Conservation (phyloP, 2,113 vertebrate species). For the Lagenorhynchus albirostris region DNA sequence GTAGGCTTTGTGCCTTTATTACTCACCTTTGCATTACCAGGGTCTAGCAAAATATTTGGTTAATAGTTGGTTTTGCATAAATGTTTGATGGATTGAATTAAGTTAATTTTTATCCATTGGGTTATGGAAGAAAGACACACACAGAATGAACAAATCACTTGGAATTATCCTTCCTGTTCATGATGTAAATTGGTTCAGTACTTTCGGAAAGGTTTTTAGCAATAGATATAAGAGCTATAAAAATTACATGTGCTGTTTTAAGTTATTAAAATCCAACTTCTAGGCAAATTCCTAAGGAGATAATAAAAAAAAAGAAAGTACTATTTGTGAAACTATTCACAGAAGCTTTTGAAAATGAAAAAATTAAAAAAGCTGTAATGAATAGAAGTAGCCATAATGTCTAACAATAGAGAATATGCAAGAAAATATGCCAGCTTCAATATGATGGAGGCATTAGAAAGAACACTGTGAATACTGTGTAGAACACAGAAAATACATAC, state of each 20-base stretch:
- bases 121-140: not conserved
- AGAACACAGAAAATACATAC: not conserved
- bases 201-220: not conserved
- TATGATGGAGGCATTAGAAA: not conserved
- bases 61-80: not conserved
- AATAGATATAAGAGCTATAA: not conserved
- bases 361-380: not conserved
- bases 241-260: not conserved
- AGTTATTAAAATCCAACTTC: conserved; percentile 16
- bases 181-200: not conserved
- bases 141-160: not conserved
- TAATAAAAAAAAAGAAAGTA: not conserved
- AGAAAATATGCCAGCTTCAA: not conserved
- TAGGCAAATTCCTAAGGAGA: not conserved
- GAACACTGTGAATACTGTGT: not conserved
- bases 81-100: not conserved
- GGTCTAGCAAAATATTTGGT: not conserved
- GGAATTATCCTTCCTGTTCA: not conserved
- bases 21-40: not conserved
- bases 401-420: not conserved
- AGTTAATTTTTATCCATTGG: not conserved
- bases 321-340: not conserved
- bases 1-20: not conserved
- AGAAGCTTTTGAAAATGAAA: not conserved
- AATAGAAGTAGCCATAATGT: not conserved